Conservation (phyloP, 1,140 invertebrate species). For the Danaus melanippus region DNA sequence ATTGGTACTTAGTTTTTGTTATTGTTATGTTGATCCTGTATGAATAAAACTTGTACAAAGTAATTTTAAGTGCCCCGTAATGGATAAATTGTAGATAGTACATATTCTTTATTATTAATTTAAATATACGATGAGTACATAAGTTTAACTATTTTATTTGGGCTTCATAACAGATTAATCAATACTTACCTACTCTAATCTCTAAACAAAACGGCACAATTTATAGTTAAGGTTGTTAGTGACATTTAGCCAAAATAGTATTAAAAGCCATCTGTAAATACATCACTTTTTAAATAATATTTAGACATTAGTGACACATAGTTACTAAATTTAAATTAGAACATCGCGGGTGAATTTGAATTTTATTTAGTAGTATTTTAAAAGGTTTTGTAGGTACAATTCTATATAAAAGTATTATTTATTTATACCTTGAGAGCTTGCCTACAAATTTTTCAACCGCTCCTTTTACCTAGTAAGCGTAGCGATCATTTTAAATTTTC, state of each 20-base stretch:
- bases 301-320: constrained; percentile 41
- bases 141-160: constrained; percentile 2
- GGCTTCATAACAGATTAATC: constrained; percentile 8
- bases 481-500: constrained; percentile 11
- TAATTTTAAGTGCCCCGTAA: constrained; percentile 45
- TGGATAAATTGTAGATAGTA: constrained; percentile 50
- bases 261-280: constrained; percentile 64
- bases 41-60: constrained; percentile 57
- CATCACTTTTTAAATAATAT: constrained; percentile 51
- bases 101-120: constrained; percentile 6
- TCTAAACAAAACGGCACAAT: constrained; percentile 55
- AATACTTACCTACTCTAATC: too few species aligned
- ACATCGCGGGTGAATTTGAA: constrained; percentile 45
- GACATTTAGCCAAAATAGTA: constrained; percentile 69
- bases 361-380: constrained; percentile 8
- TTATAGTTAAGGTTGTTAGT: constrained; percentile 62
- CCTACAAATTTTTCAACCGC: constrained; percentile 5
- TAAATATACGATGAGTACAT: too few species aligned
- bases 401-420: constrained; percentile 5
- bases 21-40: constrained; percentile 44
- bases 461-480: constrained; percentile 12
- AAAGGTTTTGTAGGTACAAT: constrained; percentile 3
- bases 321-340: constrained; percentile 57
- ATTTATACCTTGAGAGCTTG: constrained; percentile 1
- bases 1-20: constrained; percentile 28